Percentiles rank a stretch among this genome's conserved stretches.
phyloP scores from a whole-genome alignment of 1,140 invertebrate genomes.

The Cardiocondyla obscurior region DNA sequence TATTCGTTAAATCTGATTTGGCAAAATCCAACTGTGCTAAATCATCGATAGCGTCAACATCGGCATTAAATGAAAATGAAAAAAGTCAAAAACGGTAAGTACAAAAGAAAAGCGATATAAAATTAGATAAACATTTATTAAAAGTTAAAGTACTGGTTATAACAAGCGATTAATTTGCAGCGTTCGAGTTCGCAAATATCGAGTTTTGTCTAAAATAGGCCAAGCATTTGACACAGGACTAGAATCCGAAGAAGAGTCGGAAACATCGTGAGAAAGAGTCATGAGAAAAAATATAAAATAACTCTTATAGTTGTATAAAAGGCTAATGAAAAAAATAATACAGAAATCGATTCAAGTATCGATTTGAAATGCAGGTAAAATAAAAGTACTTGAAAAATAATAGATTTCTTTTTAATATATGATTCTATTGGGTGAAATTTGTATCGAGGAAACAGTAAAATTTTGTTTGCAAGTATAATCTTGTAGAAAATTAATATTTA shows the following conservation, averaged over 20 bases:
- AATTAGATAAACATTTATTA: neutral
- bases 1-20: neutral
- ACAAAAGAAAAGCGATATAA: too few relatives aligned
- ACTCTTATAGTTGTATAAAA: neutral
- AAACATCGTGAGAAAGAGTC: neutral
- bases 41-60: neutral
- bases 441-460: neutral
- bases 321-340: neutral
- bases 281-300: neutral
- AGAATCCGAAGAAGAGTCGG: neutral
- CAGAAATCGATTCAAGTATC: neutral
- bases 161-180: constrained; percentile 2
- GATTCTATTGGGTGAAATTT: neutral
- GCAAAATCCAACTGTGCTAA: constrained; percentile 19
- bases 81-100: constrained; percentile 16
- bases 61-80: neutral
- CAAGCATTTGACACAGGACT: constrained; percentile 5
- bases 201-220: constrained; percentile 18
- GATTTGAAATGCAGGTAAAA: neutral
- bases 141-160: neutral
- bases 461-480: neutral
- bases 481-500: neutral
- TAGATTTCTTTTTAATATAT: neutral
- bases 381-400: neutral
- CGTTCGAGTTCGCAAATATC: neutral